Base-by-base conservation (phyloP, 2,113 vertebrate species). In the Indicator indicator region DNA sequence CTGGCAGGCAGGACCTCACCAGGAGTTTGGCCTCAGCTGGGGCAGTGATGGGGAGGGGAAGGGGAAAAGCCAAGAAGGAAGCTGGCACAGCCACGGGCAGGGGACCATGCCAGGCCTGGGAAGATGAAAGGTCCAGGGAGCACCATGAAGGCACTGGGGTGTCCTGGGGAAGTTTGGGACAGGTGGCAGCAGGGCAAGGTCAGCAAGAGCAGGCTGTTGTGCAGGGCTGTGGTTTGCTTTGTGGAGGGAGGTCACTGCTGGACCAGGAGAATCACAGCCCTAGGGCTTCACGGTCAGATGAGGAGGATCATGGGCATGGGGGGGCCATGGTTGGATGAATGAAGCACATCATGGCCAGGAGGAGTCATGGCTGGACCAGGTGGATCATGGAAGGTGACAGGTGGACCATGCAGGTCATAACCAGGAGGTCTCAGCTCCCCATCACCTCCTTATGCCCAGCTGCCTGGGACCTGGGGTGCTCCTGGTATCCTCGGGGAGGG, bases 401-500 rank as follows among this genome's bases (percentile, higher is more conserved):
- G 30, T 46, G 65, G 28, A n/a, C 42, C 65, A 24, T 40, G 12
- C 27, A 18, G 27, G 30, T 28, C 63, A 65, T 18, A 28, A 6
- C 17, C 12, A 15, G 52, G 52, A 6, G 52, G 7, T 58, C 33
- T 36, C 42, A 52, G 46, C 21, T n/a, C 44, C 70, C 18, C 46
- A 11, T 11, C 46, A 8, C 19, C 12, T 19, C 55, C 56, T 28
- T 17, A 9, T 33, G 28, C 46, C 55, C 32, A 6, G 54, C 3
- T 3, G 1, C 27, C 3, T 0, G 16, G 21, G 30, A 10, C 33
- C 14, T 17, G 33, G 8, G 1, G 44, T 6, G n/a, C 8, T 52
- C 33, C 33, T 2, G 4, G n/a, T 9, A 13, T 9, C 44, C 44
- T 16, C 5, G 6, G 55, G 23, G 26, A 19, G n/a, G 24, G 36